Evolutionary conservation across 2,113 vertebrate species (phyloP).

Genomic region (Malaclemys terrapin): DNA sequence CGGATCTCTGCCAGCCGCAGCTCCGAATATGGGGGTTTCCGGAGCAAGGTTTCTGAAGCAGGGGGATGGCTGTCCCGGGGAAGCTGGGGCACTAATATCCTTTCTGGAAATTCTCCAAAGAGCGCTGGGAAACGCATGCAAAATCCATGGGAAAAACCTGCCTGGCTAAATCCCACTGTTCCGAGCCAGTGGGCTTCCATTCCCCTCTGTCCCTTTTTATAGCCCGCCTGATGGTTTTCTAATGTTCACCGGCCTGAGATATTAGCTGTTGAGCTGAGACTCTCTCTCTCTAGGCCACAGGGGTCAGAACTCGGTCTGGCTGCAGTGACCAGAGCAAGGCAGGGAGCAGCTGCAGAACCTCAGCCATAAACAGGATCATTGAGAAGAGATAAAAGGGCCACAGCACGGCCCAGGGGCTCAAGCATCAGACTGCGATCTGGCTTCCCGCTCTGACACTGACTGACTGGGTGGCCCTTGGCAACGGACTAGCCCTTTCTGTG

Average conservation of each 20-base stretch:
- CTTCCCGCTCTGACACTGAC: background rate
- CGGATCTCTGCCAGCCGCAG: background rate
- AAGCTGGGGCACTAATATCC: background rate
- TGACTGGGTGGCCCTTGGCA: background rate
- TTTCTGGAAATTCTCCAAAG: constrained; percentile 24
- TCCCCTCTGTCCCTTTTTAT: background rate
- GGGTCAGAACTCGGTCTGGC: background rate
- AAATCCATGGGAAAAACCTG: constrained; percentile 66
- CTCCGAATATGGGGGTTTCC: background rate
- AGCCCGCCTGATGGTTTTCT: background rate
- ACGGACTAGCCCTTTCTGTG: rapidly evolving
- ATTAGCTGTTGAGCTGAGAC: background rate
- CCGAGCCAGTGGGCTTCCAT: background rate
- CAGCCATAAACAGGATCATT: background rate
- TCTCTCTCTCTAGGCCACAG: background rate
- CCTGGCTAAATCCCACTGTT: constrained; percentile 9
- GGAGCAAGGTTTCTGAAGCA: background rate
- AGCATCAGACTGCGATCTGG: background rate
- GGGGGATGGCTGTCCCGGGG: background rate
- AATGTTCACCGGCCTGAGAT: background rate
- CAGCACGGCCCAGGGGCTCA: rapidly evolving
- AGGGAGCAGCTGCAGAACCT: background rate
- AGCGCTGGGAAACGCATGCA: constrained; percentile 59
- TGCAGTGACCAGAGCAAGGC: background rate
- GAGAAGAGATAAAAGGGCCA: background rate